These are phyloP conservation scores for Conchocele bisecta DNA, from an alignment of 2,888 invertebrate species.

Conservation along the genomic window DNA sequence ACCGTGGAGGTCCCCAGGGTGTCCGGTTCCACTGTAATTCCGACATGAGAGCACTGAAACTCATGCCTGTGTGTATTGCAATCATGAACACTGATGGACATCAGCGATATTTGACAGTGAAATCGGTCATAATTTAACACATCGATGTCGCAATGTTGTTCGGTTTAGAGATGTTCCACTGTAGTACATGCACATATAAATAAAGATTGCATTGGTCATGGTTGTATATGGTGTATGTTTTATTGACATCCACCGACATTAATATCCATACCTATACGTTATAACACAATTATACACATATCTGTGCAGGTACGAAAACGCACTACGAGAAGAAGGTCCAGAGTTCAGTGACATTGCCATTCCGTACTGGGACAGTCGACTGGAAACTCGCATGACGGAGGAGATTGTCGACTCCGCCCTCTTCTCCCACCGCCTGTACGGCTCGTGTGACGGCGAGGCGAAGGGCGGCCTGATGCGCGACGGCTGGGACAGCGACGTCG, in stretches of 20 bases:
- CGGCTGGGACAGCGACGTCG: conserved; percentile 63
- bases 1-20: too few species aligned
- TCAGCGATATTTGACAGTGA: too few species aligned
- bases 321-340: conserved; percentile 67
- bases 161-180: too few species aligned
- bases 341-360: conserved; percentile 60
- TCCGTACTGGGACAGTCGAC: conserved; percentile 72
- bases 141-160: too few species aligned
- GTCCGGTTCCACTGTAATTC: too few species aligned
- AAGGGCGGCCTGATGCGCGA: conserved; percentile 63
- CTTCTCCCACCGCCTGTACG: conserved; percentile 65
- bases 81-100: too few species aligned
- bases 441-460: conserved; percentile 64
- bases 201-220: too few species aligned
- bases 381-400: conserved; percentile 56
- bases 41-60: too few species aligned
- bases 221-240: not conserved
- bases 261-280: not conserved
- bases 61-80: too few species aligned
- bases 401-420: conserved; percentile 51
- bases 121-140: too few species aligned
- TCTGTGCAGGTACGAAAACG: conserved; percentile 70
- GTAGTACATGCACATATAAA: too few species aligned
- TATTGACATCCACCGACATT: not conserved
- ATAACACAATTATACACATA: not conserved